Evolutionary conservation across 2,888 invertebrate genomes (phyloP).

Genomic region (Catocala nupta): DNA sequence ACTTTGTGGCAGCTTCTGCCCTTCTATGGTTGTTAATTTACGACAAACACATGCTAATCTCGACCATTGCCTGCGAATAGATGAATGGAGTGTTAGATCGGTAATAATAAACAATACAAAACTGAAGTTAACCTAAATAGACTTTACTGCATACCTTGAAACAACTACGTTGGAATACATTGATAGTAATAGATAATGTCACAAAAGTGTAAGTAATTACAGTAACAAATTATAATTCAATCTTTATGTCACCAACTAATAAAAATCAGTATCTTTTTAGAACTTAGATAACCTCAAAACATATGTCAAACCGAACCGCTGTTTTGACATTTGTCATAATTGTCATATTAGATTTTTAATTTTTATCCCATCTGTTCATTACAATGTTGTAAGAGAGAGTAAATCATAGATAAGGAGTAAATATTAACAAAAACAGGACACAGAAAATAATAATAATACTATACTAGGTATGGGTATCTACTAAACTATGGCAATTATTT

Average conservation of each 20-base stretch:
- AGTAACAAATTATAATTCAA: background rate
- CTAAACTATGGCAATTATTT: too few relatives aligned
- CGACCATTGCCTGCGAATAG: slow-evolving; percentile 71
- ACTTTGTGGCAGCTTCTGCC: slow-evolving; percentile 73
- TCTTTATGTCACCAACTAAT: too few relatives aligned
- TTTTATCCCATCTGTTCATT: too few relatives aligned
- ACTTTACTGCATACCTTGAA: slow-evolving; percentile 56
- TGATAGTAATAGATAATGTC: background rate
- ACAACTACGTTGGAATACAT: slow-evolving; percentile 70
- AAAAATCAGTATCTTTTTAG: too few relatives aligned
- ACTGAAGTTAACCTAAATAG: slow-evolving; percentile 35
- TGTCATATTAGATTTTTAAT: too few relatives aligned
- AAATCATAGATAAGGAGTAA: too few relatives aligned
- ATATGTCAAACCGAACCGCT: slow-evolving; percentile 15
- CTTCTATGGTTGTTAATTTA: slow-evolving; percentile 70
- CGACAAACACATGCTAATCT: slow-evolving; percentile 73
- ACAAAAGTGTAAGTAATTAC: too few relatives aligned
- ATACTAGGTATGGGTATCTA: too few relatives aligned
- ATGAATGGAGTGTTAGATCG: too few relatives aligned
- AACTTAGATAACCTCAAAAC: slow-evolving; percentile 30
- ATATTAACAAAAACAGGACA: too few relatives aligned
- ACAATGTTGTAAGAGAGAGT: too few relatives aligned
- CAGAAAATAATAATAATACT: too few relatives aligned
- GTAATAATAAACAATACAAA: slow-evolving; percentile 13
- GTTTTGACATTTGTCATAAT: slow-evolving; percentile 18